A percentile compares a stretch with the other conserved stretches of the same genome.
Conservation (phyloP, 35 echinoderm and acorn worm genomes). For the Apostichopus californicus region DNA sequence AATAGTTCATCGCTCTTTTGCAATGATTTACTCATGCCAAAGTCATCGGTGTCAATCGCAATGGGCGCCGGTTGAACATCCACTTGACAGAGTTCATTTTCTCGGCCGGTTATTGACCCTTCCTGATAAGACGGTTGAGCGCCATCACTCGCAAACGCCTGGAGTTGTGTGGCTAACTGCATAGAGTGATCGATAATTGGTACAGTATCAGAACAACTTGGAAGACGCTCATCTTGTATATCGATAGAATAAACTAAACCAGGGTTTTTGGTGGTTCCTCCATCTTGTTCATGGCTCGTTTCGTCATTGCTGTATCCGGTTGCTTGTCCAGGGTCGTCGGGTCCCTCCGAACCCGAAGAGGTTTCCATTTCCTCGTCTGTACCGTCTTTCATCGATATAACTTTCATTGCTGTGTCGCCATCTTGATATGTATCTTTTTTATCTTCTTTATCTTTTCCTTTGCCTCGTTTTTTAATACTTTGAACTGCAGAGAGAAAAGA, state of each 20-base stretch:
- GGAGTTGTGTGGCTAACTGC: background rate
- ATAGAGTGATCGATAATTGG: background rate
- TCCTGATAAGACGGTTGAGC: background rate
- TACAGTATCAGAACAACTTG: background rate
- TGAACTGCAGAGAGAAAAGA: constrained; percentile 2
- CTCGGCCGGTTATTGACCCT: too few relatives aligned
- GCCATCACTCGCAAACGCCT: background rate
- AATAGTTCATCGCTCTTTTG: background rate
- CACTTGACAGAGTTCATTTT: background rate
- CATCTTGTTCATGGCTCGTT: background rate
- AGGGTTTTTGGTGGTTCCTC: background rate
- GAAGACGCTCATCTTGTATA: background rate
- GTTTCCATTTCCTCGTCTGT: background rate
- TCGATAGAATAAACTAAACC: too few relatives aligned
- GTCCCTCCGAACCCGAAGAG: background rate
- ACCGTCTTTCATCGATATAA: background rate
- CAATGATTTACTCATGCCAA: constrained; percentile 29
- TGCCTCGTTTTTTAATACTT: constrained; percentile 9
- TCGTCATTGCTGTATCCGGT: background rate
- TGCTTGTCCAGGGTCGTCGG: background rate
- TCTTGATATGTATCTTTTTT: background rate
- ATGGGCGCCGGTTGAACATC: background rate
- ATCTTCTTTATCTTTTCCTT: background rate
- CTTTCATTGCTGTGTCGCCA: background rate
- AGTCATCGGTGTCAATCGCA: background rate